Conservation (phyloP, 2,888 invertebrate species). For the Papilio gigon region DNA sequence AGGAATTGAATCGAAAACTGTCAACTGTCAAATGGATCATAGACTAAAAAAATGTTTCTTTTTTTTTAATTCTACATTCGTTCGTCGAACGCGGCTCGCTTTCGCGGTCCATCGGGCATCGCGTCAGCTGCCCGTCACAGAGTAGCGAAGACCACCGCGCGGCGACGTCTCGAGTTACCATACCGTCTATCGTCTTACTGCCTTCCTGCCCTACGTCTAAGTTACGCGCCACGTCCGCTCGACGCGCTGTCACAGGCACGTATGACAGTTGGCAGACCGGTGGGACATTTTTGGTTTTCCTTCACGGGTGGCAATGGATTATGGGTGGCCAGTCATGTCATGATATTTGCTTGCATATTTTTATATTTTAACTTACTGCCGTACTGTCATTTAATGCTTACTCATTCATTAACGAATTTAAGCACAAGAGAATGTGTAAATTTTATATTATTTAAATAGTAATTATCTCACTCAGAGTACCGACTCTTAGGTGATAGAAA, state of each 20-base stretch:
- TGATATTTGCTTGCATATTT: conserved; percentile 17
- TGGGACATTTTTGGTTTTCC: conserved; percentile 62
- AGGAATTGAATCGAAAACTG: conserved; percentile 45
- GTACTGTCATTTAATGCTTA: too few species aligned
- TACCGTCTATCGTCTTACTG: conserved; percentile 76
- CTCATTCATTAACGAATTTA: too few species aligned
- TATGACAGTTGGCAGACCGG: conserved; percentile 73
- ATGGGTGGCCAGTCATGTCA: conserved; percentile 38
- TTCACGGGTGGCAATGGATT: conserved; percentile 54
- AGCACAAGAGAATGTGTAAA: too few species aligned
- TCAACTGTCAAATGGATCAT: conserved; percentile 52
- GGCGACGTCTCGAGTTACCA: conserved; percentile 67
- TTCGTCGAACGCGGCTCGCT: conserved; percentile 75
- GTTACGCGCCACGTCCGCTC: conserved; percentile 75
- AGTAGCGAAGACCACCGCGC: conserved; percentile 74
- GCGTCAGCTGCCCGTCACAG: conserved; percentile 78
- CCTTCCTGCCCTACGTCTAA: conserved; percentile 74
- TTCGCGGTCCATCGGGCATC: conserved; percentile 82
- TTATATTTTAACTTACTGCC: too few species aligned
- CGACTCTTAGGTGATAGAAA: too few species aligned
- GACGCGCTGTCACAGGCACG: conserved; percentile 68
- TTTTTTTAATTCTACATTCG: conserved; percentile 58
- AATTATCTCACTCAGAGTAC: too few species aligned
- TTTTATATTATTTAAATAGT: too few species aligned
- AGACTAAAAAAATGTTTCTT: conserved; percentile 46